phyloP scores from a whole-genome alignment of 2,888 invertebrate genomes.

The Boloria selene region DNA sequence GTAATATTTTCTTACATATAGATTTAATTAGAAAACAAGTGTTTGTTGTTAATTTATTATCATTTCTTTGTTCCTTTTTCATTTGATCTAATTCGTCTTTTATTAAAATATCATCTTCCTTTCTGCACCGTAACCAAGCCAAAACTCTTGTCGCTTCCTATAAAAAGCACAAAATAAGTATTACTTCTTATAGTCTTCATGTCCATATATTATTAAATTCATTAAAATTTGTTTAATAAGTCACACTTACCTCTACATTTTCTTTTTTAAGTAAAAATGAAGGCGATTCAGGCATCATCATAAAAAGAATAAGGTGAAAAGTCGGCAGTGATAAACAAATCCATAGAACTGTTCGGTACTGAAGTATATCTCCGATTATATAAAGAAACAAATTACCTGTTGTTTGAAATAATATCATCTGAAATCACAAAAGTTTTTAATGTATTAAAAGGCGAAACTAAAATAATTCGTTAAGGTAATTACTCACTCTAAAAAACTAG shows the following conservation, averaged over 20 bases:
- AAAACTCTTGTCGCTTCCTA: constrained; percentile 64
- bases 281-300: constrained; percentile 84
- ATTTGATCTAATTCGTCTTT: constrained; percentile 58
- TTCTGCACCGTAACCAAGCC: constrained; percentile 70
- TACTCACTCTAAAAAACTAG: no score
- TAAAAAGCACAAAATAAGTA: background rate
- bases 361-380: constrained; percentile 71
- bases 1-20: constrained; percentile 55
- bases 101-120: constrained; percentile 53
- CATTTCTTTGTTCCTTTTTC: constrained; percentile 61
- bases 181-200: background rate
- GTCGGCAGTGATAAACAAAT: constrained; percentile 74
- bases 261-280: constrained; percentile 70
- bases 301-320: constrained; percentile 69
- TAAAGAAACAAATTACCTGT: constrained; percentile 76
- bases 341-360: constrained; percentile 76
- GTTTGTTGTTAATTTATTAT: constrained; percentile 49
- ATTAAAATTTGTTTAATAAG: background rate
- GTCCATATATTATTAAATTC: no score
- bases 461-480: no score
- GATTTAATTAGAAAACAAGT: constrained; percentile 61
- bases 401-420: constrained; percentile 71
- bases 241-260: constrained; percentile 60
- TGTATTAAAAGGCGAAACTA: no score
- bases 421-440: constrained; percentile 31